Conservation (phyloP, 2,888 invertebrate species). For the Tachystola acroxantha region DNA sequence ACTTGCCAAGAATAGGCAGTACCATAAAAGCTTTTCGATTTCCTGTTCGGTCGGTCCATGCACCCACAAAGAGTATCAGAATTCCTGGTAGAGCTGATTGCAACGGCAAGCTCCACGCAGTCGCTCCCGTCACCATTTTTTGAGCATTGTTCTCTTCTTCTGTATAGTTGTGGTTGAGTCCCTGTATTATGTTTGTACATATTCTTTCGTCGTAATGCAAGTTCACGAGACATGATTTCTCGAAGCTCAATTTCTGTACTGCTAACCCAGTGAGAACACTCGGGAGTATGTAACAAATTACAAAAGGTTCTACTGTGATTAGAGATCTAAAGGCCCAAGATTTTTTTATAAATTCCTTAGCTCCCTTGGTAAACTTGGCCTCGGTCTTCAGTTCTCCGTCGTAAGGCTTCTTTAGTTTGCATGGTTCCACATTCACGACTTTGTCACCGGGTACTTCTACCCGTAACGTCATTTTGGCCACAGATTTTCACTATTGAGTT, state of each 20-base stretch:
- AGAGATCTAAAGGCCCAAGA: constrained; percentile 61
- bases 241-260: constrained; percentile 74
- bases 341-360: constrained; percentile 58
- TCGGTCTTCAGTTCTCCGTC: constrained; percentile 49
- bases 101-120: constrained; percentile 77
- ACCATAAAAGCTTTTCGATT: constrained; percentile 79
- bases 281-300: constrained; percentile 81
- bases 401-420: constrained; percentile 54
- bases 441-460: constrained; percentile 70
- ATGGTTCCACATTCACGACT: constrained; percentile 54
- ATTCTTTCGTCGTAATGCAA: constrained; percentile 71
- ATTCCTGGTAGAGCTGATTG: constrained; percentile 78
- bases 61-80: constrained; percentile 77
- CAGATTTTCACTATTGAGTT: constrained; percentile 42
- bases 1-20: constrained; percentile 77
- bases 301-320: constrained; percentile 82
- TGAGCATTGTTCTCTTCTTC: constrained; percentile 68
- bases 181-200: constrained; percentile 71
- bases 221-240: constrained; percentile 79
- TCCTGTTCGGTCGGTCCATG: constrained; percentile 81
- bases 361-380: constrained; percentile 47
- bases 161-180: constrained; percentile 54
- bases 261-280: constrained; percentile 82
- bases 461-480: constrained; percentile 69
- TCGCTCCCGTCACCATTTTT: constrained; percentile 75